Percentiles rank a stretch among this genome's conserved stretches.
phyloP scores from a whole-genome alignment of 2,797 vertebrate genomes.

The Holocentrus rufus region DNA sequence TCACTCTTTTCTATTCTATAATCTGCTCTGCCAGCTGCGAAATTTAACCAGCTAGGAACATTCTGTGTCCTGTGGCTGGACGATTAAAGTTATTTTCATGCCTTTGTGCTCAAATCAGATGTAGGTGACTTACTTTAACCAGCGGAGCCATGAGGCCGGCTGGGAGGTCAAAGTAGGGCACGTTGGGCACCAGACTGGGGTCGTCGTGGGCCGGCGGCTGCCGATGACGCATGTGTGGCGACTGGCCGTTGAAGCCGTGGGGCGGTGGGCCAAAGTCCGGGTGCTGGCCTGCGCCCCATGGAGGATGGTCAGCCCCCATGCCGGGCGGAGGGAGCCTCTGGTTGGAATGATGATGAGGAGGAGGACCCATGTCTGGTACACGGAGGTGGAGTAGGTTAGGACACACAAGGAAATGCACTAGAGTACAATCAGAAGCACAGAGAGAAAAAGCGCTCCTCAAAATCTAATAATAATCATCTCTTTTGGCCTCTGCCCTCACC shows the following conservation, averaged over 20 bases:
- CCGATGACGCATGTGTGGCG: conserved; percentile 90
- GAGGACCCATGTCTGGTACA: conserved; percentile 90
- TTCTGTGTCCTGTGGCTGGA: too few species aligned
- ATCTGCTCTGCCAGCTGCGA: conserved; percentile 27
- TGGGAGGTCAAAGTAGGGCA: conserved; percentile 97
- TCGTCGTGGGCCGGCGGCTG: conserved; percentile 93
- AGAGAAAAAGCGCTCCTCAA: background rate
- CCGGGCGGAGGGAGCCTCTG: conserved; percentile 94
- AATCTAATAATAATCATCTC: background rate
- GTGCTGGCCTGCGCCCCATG: conserved; percentile 90
- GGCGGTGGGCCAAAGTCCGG: conserved; percentile 94
- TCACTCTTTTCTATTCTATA: background rate
- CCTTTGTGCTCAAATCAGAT: background rate
- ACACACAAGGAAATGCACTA: background rate
- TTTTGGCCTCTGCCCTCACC: conserved; percentile 82
- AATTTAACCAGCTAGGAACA: background rate
- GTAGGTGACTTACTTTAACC: conserved; percentile 86
- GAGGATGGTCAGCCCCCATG: conserved; percentile 90
- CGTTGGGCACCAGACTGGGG: conserved; percentile 96
- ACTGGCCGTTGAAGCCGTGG: conserved; percentile 95
- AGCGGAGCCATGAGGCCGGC: conserved; percentile 98
- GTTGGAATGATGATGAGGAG: conserved; percentile 93
- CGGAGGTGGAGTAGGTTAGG: background rate
- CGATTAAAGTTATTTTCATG: background rate
- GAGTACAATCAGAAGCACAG: too few species aligned